phyloP scores from a whole-genome alignment of 2,113 vertebrate genomes.

The Spea multiplicata region DNA sequence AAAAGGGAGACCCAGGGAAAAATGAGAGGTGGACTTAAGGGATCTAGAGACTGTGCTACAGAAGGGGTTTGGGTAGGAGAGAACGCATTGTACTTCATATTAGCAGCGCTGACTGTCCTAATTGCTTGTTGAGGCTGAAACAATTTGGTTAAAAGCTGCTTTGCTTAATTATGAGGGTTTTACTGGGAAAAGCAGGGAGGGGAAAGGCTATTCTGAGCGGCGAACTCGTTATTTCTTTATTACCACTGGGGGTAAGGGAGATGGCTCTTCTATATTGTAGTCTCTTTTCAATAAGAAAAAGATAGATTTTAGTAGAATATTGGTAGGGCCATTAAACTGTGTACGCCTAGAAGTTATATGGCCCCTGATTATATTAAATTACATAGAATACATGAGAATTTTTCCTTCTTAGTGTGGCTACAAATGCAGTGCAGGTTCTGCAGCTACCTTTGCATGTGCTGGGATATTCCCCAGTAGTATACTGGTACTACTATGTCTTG shows the following conservation, averaged over 20 bases:
- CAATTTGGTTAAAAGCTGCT: conserved; percentile 65
- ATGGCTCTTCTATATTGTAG: conserved; percentile 22
- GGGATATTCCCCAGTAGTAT: too few relatives aligned
- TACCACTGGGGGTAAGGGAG: conserved; percentile 49
- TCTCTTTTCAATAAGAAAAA: conserved; percentile 29
- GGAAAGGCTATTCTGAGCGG: conserved; percentile 20
- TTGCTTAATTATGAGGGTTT: conserved; percentile 66
- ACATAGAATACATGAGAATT: too few relatives aligned
- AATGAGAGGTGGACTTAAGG: not conserved
- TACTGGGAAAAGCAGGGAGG: conserved; percentile 43
- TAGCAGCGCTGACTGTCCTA: conserved; percentile 65
- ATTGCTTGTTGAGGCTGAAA: conserved; percentile 67
- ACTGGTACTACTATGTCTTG: too few relatives aligned
- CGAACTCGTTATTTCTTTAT: conserved; percentile 52
- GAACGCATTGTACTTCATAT: conserved; percentile 55
- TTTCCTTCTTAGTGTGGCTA: not conserved
- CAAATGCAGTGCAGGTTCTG: too few relatives aligned
- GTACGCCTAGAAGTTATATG: not conserved
- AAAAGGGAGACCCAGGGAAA: not conserved
- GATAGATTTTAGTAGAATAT: conserved; percentile 27
- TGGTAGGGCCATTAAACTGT: not conserved
- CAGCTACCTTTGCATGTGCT: too few relatives aligned
- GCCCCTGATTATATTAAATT: not conserved
- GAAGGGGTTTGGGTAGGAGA: conserved; percentile 14
- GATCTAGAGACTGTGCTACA: conserved; percentile 29